Percentiles rank a stretch among this genome's conserved stretches.
Conservation (phyloP, 2,797 vertebrate species). For the Halcyon smyrnensis region DNA sequence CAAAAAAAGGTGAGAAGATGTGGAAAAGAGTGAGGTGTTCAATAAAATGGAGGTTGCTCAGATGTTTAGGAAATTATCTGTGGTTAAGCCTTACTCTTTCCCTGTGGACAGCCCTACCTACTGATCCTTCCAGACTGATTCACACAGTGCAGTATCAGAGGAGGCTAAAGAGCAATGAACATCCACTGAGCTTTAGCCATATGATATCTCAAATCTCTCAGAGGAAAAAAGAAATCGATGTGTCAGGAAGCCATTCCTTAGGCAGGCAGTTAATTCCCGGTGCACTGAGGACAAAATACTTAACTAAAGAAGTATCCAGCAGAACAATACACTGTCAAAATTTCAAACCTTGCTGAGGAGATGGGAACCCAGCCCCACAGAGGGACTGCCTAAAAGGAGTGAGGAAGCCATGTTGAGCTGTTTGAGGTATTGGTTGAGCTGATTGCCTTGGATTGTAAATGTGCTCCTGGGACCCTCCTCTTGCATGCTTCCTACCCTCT, state of each 20-base stretch:
- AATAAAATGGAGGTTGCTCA: not conserved
- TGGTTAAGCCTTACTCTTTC: not conserved
- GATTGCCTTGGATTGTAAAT: not conserved
- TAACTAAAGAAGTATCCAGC: not conserved
- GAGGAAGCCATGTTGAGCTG: fast-evolving
- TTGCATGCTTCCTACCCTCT: not conserved
- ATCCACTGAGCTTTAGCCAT: not conserved
- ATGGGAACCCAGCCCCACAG: not conserved
- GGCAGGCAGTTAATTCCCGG: not conserved
- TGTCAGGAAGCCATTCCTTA: not conserved
- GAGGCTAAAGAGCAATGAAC: not conserved
- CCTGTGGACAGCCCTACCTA: not conserved
- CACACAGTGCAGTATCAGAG: too few relatives aligned
- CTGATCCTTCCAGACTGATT: not conserved
- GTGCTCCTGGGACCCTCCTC: not conserved
- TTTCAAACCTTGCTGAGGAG: not conserved
- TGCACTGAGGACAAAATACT: not conserved
- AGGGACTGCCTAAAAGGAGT: not conserved
- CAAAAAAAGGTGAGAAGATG: not conserved
- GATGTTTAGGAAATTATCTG: not conserved
- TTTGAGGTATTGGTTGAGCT: not conserved
- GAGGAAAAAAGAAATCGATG: not conserved
- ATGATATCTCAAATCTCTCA: not conserved
- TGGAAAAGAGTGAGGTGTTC: not conserved
- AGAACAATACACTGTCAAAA: not conserved